A percentile compares a stretch with the other conserved stretches of the same genome.
These are phyloP conservation scores for Pseudotriccus pelzelni DNA, from an alignment of 2,797 vertebrate genomes.

Conservation along the genomic window DNA sequence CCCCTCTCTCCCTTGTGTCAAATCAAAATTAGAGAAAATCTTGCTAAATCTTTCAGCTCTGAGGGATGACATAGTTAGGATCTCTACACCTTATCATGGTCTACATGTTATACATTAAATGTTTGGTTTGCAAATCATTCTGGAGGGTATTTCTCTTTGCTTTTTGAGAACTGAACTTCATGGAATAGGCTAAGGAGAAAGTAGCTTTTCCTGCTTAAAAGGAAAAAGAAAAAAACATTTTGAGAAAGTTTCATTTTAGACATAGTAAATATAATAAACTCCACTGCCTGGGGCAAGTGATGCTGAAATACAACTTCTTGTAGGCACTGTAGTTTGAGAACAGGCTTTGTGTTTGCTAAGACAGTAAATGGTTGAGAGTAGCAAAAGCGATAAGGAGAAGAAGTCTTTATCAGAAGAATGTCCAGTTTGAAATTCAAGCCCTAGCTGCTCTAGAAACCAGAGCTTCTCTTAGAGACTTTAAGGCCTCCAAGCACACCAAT, in stretches of 20 bases:
- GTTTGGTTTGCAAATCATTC: not conserved
- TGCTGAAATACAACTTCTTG: not conserved
- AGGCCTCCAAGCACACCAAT: not conserved
- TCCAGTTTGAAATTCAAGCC: not conserved
- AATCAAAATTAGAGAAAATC: not conserved
- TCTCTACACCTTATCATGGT: not conserved
- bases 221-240: not conserved
- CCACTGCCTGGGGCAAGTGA: not conserved
- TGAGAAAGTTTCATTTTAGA: not conserved
- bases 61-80: not conserved
- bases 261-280: not conserved
- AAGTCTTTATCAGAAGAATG: not conserved
- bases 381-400: not conserved
- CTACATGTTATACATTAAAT: not conserved
- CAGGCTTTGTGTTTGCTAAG: not conserved
- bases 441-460: not conserved
- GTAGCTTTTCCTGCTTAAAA: not conserved
- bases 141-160: not conserved
- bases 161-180: not conserved
- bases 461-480: not conserved
- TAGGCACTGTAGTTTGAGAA: not conserved
- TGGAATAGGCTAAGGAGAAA: not conserved
- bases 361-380: not conserved
- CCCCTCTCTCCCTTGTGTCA: not conserved
- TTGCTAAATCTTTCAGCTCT: not conserved